Conservation (phyloP, 1,140 invertebrate species). For the Drosophila triauraria region DNA sequence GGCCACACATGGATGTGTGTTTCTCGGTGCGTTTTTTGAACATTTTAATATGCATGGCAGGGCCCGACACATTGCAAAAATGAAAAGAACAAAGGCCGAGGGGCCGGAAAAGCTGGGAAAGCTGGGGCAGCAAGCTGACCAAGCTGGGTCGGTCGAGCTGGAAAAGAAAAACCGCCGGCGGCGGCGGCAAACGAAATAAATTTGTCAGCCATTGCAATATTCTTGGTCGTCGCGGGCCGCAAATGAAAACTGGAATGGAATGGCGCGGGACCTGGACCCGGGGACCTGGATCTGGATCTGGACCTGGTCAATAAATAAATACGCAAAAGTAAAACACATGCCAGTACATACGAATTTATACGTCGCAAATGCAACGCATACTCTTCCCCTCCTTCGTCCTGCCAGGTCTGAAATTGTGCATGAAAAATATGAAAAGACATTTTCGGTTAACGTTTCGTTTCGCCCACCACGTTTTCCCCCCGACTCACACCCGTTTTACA, state of each 20-base stretch:
- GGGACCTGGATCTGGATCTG: slow-evolving; percentile 30
- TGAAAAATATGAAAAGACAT: slow-evolving; percentile 81
- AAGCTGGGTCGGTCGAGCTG: not conserved
- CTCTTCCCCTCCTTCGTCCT: not conserved
- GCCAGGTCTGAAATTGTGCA: slow-evolving; percentile 64
- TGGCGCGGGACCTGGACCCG: not conserved
- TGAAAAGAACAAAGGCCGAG: slow-evolving; percentile 49
- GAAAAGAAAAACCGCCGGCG: slow-evolving; percentile 68
- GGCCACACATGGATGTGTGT: slow-evolving; percentile 7
- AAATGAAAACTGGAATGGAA: slow-evolving; percentile 45
- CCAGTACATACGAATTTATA: slow-evolving; percentile 11
- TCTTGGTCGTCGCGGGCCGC: slow-evolving; percentile 64
- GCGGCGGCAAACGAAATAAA: slow-evolving; percentile 75
- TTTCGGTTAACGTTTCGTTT: slow-evolving; percentile 55
- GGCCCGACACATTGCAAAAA: slow-evolving; percentile 65
- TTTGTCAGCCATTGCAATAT: slow-evolving; percentile 82
- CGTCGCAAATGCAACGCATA: slow-evolving; percentile 37
- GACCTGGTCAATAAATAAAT: slow-evolving; percentile 77
- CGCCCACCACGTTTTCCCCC: slow-evolving; percentile 30
- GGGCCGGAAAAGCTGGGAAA: not conserved
- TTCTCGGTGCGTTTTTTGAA: slow-evolving; percentile 56
- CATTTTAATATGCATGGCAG: slow-evolving; percentile 82
- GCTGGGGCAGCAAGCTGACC: not conserved
- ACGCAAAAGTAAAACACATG: slow-evolving; percentile 60
- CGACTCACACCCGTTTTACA: not conserved